Evolutionary conservation across 1,140 invertebrate species (phyloP), one percentile per base, ranked within the genome.

Genomic region (Mya arenaria): DNA sequence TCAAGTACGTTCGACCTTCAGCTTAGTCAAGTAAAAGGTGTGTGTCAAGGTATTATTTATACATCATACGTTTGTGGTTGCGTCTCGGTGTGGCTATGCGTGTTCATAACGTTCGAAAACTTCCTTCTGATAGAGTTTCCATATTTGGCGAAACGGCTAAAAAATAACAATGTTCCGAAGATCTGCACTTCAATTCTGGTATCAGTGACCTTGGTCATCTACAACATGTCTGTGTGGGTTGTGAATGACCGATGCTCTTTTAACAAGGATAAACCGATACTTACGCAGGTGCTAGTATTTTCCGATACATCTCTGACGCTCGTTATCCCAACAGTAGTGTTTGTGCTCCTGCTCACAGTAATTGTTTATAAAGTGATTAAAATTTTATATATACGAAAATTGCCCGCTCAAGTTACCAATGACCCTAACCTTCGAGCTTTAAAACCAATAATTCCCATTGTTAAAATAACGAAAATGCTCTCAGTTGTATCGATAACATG

Each of bases 371-470:
- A 66, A 58, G 37, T 79, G 15, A 58, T 79, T 15, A 23, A 58
- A 13, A 69, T 66, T 4, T 36, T 68, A 3, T 63, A 65, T 58
- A 62, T 63, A 28, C 41, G 75, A 19, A 79, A 25, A 19, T 17
- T 63, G 15, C 37, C 28, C 37, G 52, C 69, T 65, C 4, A 37
- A 69, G 44, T 65, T 52, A 30, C 41, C 34, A 1, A 52, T 5
- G 8, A 74, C 95, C 17, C 95, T n/a, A 52, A 52, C 17, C 4
- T 52, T 10, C 2, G 25, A 10, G 19, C 17, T 52, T 65, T 48
- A 58, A 68, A 36, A 25, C 1, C 39, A 37, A 58, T 37, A 5
- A n/a, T 79, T 36, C 75, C 75, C 3, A 36, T 79, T 6, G 62
- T 68, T 15, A 79, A 79, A 69, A 63, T 79, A 4, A 79, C 75